Evolutionary conservation across 92 coral and sea anemone species (phyloP).

Genomic region (Palythoa caribaeorum): DNA sequence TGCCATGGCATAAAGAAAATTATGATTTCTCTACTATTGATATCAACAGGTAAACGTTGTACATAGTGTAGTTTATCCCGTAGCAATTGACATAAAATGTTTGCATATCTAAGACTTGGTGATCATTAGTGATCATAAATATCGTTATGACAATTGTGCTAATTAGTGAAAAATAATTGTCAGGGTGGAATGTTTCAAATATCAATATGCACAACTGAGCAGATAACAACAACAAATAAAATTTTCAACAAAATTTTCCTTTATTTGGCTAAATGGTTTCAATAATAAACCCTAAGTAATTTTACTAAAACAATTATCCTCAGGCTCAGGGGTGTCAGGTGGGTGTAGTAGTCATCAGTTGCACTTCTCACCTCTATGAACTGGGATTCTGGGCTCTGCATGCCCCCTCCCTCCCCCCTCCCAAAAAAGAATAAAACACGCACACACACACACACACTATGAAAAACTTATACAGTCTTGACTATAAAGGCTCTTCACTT

Average conservation of each 20-base stretch:
- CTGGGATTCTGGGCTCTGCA: too few relatives aligned
- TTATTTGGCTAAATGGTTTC: slow-evolving; percentile 1
- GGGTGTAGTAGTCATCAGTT: too few relatives aligned
- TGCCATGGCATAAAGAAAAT: slow-evolving; percentile 51
- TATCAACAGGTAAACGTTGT: slow-evolving; percentile 46
- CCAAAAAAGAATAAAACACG: too few relatives aligned
- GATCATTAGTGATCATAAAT: neutral
- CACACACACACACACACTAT: neutral
- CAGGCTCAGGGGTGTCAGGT: too few relatives aligned
- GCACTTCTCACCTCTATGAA: too few relatives aligned
- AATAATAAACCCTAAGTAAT: neutral
- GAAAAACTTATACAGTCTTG: neutral
- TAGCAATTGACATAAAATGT: neutral
- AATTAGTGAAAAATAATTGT: neutral
- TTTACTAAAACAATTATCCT: neutral
- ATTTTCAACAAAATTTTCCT: neutral
- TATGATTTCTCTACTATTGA: slow-evolving; percentile 42
- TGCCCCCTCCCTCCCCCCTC: neutral
- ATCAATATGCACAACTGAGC: neutral
- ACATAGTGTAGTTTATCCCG: too few relatives aligned
- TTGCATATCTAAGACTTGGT: too few relatives aligned
- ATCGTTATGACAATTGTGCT: neutral
- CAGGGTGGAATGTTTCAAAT: neutral
- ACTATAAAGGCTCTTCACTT: slow-evolving; percentile 29
- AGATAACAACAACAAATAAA: neutral